Percentiles rank a stretch among this genome's conserved stretches.
These are phyloP conservation scores for Pitangus sulphuratus DNA, from an alignment of 2,797 vertebrate genomes.

Conservation along the genomic window DNA sequence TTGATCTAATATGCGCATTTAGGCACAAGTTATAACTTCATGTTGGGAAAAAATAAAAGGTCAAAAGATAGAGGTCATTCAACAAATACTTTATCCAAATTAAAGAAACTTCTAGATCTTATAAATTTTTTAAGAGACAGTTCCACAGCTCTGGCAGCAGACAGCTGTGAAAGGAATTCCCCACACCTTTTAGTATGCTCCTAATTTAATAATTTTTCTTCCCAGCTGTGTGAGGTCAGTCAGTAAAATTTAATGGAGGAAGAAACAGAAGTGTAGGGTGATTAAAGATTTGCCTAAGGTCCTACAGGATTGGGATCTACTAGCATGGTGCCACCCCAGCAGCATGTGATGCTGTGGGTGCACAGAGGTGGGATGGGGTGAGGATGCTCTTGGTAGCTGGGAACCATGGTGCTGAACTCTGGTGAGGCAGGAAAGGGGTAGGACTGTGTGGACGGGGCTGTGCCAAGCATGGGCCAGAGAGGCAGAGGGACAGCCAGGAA, in stretches of 20 bases:
- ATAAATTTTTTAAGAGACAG: not conserved
- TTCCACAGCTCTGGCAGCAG: not conserved
- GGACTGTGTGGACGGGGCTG: not conserved
- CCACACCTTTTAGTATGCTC: not conserved
- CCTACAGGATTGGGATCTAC: not conserved
- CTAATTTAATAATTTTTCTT: not conserved
- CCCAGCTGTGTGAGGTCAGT: not conserved
- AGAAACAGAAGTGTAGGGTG: not conserved
- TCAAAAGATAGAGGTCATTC: not conserved
- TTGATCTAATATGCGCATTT: not conserved
- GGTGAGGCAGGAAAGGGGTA: not conserved
- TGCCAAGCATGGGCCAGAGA: not conserved
- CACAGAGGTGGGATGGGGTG: accelerated
- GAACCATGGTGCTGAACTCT: accelerated
- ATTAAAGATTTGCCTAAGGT: not conserved
- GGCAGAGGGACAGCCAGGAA: not conserved
- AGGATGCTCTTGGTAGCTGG: accelerated
- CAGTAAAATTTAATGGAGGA: not conserved
- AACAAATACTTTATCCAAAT: not conserved
- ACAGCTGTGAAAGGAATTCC: not conserved
- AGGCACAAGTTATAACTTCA: not conserved
- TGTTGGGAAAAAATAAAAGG: not conserved
- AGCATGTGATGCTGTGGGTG: accelerated
- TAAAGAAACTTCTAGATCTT: not conserved
- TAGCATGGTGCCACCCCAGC: accelerated